Evolutionary conservation across 2,888 invertebrate species (phyloP), one percentile per base, ranked within the genome.

Genomic region (Lapara coniferarum): DNA sequence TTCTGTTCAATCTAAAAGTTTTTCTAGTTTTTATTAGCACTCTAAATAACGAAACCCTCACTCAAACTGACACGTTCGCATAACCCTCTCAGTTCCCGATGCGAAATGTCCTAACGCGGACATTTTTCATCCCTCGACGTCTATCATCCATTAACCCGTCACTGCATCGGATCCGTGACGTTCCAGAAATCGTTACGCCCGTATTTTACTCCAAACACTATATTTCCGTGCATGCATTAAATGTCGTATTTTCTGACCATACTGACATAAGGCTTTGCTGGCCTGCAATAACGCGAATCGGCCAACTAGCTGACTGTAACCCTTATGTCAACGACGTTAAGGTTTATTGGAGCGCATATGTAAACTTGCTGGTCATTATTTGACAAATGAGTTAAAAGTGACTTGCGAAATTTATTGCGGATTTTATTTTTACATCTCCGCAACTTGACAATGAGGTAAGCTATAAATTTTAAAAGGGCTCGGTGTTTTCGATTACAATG

Each of bases 381-480:
- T 91, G 91, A 90, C 88, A 90, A 90, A 90, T 86, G 89, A 89
- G 86, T 84, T 82, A 81, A 87, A 86, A 86, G 89, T 90, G 89
- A 91, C 87, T 88, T 78, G 89, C 83, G 81, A 80, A 89, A 90
- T 89, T 88, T 88, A 88, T 87, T 82, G 84, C 80, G 82, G 80
- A 83, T 86, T 90, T 89, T 83, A 76, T 78, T 90, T 89, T 87
- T 88, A 83, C 85, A 88, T 87, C 86, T 84, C 84, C 81, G 78
- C 83, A 80, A 80, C 80, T 84, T 85, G 86, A 89, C 87, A 88
- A 89, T 87, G 86, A 85, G 85, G 78, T 79, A 75, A 77, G 79
- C 86, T 83, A 89, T 90, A 88, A 89, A 89, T 89, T 87, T 78
- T 79, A 80, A 81, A 83, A 82, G 82, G 83, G 82, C 83, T 81